Evolutionary conservation across 1,140 invertebrate genomes (phyloP).

Genomic region (Wasmannia auropunctata): DNA sequence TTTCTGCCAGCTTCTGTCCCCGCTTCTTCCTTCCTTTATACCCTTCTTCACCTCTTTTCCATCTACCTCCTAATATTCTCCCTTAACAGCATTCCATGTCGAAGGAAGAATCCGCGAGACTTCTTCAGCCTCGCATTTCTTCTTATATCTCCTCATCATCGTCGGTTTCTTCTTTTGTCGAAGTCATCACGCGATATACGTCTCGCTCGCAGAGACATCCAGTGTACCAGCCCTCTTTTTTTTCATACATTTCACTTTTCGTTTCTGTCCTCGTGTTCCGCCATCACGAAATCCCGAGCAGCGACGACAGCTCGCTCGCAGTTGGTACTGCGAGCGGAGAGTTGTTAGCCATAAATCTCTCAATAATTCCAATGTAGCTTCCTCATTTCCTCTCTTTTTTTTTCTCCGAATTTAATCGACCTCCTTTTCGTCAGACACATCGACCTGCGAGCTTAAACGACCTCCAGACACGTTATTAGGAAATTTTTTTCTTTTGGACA

Average conservation of each 20-base stretch:
- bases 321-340: not conserved
- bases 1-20: conserved; percentile 44
- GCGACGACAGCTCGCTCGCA: conserved; percentile 37
- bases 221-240: conserved; percentile 25
- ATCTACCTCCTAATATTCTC: conserved; percentile 47
- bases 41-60: conserved; percentile 29
- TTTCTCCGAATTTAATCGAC: not conserved
- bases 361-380: conserved; percentile 10
- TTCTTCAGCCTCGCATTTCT: conserved; percentile 18
- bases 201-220: not conserved
- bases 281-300: conserved; percentile 9
- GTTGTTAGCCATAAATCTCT: conserved; percentile 7
- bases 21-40: conserved; percentile 27
- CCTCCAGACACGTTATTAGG: not conserved
- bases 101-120: conserved; percentile 31
- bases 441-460: not conserved
- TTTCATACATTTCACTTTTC: conserved; percentile 22
- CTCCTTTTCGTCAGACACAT: not conserved
- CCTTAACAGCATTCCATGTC: conserved; percentile 66
- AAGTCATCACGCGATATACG: conserved; percentile 44
- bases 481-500: conserved; percentile 1
- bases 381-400: not conserved
- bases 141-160: conserved; percentile 40
- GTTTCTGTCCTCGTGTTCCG: conserved; percentile 31
- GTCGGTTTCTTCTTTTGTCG: not conserved